Evolutionary conservation across 1,140 invertebrate genomes (phyloP).

Genomic region (Drosophila navojoa): DNA sequence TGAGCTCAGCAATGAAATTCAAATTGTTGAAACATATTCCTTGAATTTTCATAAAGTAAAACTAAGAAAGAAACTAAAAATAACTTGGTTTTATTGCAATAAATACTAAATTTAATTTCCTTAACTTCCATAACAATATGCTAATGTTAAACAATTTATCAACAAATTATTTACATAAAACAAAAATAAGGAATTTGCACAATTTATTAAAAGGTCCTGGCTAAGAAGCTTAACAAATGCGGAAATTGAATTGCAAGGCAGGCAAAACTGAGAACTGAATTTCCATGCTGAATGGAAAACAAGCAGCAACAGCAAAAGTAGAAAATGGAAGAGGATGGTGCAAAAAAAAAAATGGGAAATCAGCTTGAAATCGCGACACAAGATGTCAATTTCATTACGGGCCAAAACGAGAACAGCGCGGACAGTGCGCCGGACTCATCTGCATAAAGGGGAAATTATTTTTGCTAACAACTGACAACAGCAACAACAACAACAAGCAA

Average conservation of each 20-base stretch:
- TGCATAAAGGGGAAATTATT: slow-evolving; percentile 81
- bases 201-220: slow-evolving; percentile 24
- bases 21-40: no score
- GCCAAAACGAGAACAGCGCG: slow-evolving; percentile 28
- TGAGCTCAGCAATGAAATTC: no score
- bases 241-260: slow-evolving; percentile 68
- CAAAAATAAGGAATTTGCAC: not conserved
- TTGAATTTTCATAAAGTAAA: no score
- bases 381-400: slow-evolving; percentile 79
- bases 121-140: not conserved
- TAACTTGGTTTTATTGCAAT: not conserved
- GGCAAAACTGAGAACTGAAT: slow-evolving; percentile 14
- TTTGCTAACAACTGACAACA: slow-evolving; percentile 49
- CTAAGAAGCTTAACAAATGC: slow-evolving; percentile 44
- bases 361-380: slow-evolving; percentile 69
- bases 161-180: not conserved
- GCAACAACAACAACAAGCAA: slow-evolving; percentile 19
- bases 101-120: not conserved
- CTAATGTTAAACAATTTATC: not conserved
- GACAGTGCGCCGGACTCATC: slow-evolving; percentile 53
- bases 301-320: slow-evolving; percentile 17
- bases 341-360: slow-evolving; percentile 34
- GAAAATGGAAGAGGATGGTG: slow-evolving; percentile 41
- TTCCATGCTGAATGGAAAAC: slow-evolving; percentile 47
- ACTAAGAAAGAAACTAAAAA: no score